Base-by-base conservation (phyloP, 2,797 vertebrate genomes). In the Xiphorhynchus erythropygius region DNA sequence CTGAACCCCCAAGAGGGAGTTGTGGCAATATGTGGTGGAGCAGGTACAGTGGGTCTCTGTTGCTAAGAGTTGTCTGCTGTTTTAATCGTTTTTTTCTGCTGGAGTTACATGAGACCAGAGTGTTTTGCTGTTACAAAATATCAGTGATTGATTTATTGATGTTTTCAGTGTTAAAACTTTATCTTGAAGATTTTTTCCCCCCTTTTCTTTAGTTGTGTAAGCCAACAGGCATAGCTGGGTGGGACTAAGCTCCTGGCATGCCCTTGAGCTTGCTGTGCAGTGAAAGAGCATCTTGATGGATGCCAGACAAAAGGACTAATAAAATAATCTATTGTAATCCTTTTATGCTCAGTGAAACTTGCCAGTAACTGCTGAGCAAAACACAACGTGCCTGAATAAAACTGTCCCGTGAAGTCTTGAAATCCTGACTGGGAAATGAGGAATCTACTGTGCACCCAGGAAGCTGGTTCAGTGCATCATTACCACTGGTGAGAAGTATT, bases 281-380 rank as follows among this genome's bases (percentile, higher is more conserved):
- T 77, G 73, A 56, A 75, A 37, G 35, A 84, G 9, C 71, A 56
- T 63, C 84, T 60, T 83, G 70, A 87, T 52, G 52, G 76, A 84
- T 81, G 67, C 52, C 52, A 90, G 81, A 65, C 39, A 82, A 94
- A 86, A 71, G 12, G 27, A 65, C 70, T 84, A 89, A 80, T 79
- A 59, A 85, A 92, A 83, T 73, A 70, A 89, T 69, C 55, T 63
- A 49, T 55, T 44, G 35, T 95, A 93, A 91, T 85, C 68, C 35
- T 88, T 91, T 94, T 70, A 84, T 63, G 30, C 35, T 55, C 18
- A 33, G 62, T 1, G 2, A 93, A 91, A 92, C 21, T 76, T 92
- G 80, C 42, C 46, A 57, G 78, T 89, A 73, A 79, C 60, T 87
- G 87, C 87, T 89, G 92, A 90, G 64, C 60, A 85, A 83, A 89